Base-by-base conservation (phyloP, 35 echinoderm and acorn worm species). In the Acanthaster planci region DNA sequence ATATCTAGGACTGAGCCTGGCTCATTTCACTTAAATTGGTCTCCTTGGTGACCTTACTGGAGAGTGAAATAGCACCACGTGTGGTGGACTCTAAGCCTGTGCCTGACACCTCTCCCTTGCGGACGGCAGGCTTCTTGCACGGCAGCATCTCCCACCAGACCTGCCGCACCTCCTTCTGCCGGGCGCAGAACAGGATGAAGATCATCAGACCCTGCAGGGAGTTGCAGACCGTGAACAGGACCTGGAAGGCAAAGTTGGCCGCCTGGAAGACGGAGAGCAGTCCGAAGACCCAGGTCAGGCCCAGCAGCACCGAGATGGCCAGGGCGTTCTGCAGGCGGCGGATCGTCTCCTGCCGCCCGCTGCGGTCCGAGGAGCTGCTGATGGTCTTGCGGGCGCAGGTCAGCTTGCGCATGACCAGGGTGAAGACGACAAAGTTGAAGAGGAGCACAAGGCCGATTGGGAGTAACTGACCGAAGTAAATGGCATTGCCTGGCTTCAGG, bases 191-290 rank as follows among this genome's bases (percentile, higher is more conserved):
- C 38, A 97, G 85, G 39, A 93, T 16, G 77, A 97, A 97, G 77
- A 97, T 87, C 50, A 90, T 87, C 8, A 93, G 80, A 10, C 94
- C 94, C 53, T 97, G 90, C 21, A 97, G 78, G 7, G 94, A 93
- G 67, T 93, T 97, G 75, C 83, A 97, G 39, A 97, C 77, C 7
- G 78, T 79, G 76, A 97, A 97, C 5, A 97, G 39, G 38, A 87
- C 40, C 47, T 93, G 77, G 77, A 93, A 90, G 35, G 87, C 79
- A 37, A 90, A 86, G n/a, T 78, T 81, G 5, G 87, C 90, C 17
- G 51, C 30, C 39, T 82, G 39, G 50, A 82, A n/a, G 34, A 94
- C 35, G 0, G 92, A 54, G 23, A 94, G 57, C 59, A 94, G 89
- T n/a, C 92, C 92, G 75, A 86, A 94, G 17, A 77, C 77, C 92